Conservation (phyloP, 2,113 vertebrate species). For the Syngnathoides biaculeatus region DNA sequence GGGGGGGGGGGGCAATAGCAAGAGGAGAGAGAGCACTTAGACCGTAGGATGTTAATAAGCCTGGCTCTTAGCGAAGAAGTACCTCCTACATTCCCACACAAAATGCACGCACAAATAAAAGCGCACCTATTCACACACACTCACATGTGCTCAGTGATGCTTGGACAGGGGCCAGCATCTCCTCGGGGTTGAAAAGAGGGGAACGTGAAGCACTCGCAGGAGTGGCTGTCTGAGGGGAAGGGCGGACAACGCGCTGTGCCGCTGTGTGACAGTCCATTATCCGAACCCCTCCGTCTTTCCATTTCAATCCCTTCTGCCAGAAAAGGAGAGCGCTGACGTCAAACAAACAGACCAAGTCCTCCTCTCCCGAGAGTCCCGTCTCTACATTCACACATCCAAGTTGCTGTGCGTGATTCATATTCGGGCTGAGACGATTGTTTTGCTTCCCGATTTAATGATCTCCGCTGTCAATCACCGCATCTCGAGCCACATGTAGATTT, state of each 20-base stretch:
- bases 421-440: slow-evolving; percentile 36
- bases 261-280: slow-evolving; percentile 64
- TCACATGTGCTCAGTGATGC: slow-evolving; percentile 44
- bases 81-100: slow-evolving; percentile 62
- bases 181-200: slow-evolving; percentile 53
- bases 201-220: slow-evolving; percentile 48
- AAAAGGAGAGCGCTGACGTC: slow-evolving; percentile 32
- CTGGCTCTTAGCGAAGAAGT: slow-evolving; percentile 62
- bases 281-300: slow-evolving; percentile 47
- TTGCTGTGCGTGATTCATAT: slow-evolving; percentile 45
- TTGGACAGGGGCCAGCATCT: slow-evolving; percentile 55
- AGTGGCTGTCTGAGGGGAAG: slow-evolving; percentile 55
- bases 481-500: slow-evolving; percentile 27
- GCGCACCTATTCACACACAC: slow-evolving; percentile 31
- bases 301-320: slow-evolving; percentile 58
- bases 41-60: slow-evolving; percentile 71
- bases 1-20: too few relatives aligned
- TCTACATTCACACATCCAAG: slow-evolving; percentile 30
- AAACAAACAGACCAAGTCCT: slow-evolving; percentile 48
- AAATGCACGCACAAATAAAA: slow-evolving; percentile 40
- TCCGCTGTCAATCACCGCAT: slow-evolving; percentile 50
- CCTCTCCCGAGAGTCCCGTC: slow-evolving; percentile 35
- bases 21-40: slow-evolving; percentile 54
- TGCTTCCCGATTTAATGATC: slow-evolving; percentile 56
- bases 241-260: slow-evolving; percentile 43